phyloP scores from a whole-genome alignment of 1,140 invertebrate species.

The Nasonia vitripennis region DNA sequence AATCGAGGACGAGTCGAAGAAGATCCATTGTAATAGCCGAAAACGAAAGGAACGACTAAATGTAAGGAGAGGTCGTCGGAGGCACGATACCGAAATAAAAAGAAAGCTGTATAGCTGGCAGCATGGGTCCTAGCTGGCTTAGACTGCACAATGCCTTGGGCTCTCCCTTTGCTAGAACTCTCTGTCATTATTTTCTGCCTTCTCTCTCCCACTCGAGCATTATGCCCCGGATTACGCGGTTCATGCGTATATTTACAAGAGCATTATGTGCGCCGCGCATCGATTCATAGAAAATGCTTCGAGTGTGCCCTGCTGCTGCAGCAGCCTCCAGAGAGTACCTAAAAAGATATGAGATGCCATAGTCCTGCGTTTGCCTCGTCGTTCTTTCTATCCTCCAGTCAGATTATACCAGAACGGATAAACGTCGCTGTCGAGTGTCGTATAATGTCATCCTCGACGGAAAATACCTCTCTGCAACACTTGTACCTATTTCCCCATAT shows the following conservation, averaged over 20 bases:
- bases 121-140: constrained; percentile 6
- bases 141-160: constrained; percentile 11
- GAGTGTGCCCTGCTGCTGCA: neutral
- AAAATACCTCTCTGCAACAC: neutral
- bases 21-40: neutral
- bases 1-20: neutral
- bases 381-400: neutral
- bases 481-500: neutral
- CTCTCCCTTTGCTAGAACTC: neutral
- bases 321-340: neutral
- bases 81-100: constrained; percentile 16
- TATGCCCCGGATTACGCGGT: constrained; percentile 21
- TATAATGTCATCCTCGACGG: neutral
- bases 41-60: neutral
- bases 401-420: constrained; percentile 34
- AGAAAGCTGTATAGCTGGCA: neutral
- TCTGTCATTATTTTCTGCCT: neutral
- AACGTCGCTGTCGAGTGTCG: neutral
- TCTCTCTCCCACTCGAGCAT: neutral
- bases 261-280: constrained; percentile 21
- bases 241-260: constrained; percentile 39
- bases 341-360: neutral
- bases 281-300: constrained; percentile 31
- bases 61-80: neutral
- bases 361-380: neutral